These are phyloP conservation scores for Oppia nitens DNA, from an alignment of 1,140 invertebrate genomes.

Conservation along the genomic window DNA sequence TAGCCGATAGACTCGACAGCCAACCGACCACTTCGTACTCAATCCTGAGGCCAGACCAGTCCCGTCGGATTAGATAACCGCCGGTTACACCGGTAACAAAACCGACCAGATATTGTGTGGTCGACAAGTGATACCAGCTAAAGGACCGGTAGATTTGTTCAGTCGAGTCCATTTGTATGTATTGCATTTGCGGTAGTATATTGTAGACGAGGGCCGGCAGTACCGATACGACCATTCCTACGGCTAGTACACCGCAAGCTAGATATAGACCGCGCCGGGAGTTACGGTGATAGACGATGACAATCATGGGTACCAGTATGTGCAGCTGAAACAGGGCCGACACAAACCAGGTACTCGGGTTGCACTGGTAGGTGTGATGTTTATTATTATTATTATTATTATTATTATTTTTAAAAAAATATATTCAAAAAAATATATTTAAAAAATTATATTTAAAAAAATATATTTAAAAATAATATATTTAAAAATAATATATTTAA, in stretches of 20 bases:
- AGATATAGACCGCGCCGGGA: background rate
- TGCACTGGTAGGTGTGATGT: too few relatives aligned
- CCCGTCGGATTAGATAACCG: constrained; percentile 6
- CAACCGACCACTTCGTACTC: background rate
- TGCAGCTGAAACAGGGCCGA: constrained; percentile 5
- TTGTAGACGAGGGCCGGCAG: background rate
- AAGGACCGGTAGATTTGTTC: background rate
- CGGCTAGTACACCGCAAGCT: background rate
- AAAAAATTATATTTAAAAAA: too few relatives aligned
- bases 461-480: too few relatives aligned
- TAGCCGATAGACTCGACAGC: background rate
- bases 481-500: too few relatives aligned
- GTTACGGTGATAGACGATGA: background rate
- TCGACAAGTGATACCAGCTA: constrained; percentile 5
- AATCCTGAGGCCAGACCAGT: background rate
- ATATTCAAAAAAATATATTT: too few relatives aligned
- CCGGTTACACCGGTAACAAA: constrained; percentile 6
- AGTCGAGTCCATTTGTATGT: constrained; percentile 2
- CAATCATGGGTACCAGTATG: constrained; percentile 1
- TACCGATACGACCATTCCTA: background rate
- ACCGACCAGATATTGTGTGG: background rate
- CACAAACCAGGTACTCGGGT: constrained; percentile 9
- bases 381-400: too few relatives aligned
- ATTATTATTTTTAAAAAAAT: too few relatives aligned
- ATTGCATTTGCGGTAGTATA: constrained; percentile 8